Base-by-base conservation (phyloP, 2,888 invertebrate genomes). In the Sminthurides aquaticus region DNA sequence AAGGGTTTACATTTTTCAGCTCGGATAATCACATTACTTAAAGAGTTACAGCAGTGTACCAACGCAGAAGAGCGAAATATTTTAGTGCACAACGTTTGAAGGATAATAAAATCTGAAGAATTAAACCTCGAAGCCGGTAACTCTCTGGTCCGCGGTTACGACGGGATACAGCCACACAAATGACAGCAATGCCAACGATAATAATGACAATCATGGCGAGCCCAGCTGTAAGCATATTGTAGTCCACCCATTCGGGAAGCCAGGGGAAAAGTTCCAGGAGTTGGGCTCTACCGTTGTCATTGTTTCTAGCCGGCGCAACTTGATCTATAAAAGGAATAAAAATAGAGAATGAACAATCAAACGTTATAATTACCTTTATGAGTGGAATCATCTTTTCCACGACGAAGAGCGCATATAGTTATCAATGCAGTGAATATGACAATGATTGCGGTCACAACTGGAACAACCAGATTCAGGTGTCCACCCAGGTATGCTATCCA, bases 351-450 rank as follows among this genome's bases (percentile, higher is more conserved):
- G n/a, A n/a, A n/a, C n/a, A 72, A 74, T 57, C 64, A 60, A 49
- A 18, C 5, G 5, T 29, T 24, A 22, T 74, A 79, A 81, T 81
- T 87, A 88, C 91, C 90, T 89, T 90, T 91, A 79, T 89, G 87
- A 77, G 86, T 86, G 79, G 87, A 85, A 82, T 89, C 85, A 80
- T 63, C 68, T 68, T 74, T 75, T 69, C 90, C 87, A 78, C 91
- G 89, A 77, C 88, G 86, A 76, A 92, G 87, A 77, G 91, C 90
- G 86, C 91, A 92, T 79, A 93, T 91, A 79, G 95, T 91, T 79
- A 91, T 87, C 79, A 93, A 87, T 77, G 93, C 93, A 81, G 93
- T 89, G 80, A 94, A 88, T 81, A 93, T 90, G 82, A 95, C 92
- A 78, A 94, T 85, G 76, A 91, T 84, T 76, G 92, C 91, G 75